Base-by-base conservation (phyloP, 2,113 vertebrate species). In the Platycercus adscitus region DNA sequence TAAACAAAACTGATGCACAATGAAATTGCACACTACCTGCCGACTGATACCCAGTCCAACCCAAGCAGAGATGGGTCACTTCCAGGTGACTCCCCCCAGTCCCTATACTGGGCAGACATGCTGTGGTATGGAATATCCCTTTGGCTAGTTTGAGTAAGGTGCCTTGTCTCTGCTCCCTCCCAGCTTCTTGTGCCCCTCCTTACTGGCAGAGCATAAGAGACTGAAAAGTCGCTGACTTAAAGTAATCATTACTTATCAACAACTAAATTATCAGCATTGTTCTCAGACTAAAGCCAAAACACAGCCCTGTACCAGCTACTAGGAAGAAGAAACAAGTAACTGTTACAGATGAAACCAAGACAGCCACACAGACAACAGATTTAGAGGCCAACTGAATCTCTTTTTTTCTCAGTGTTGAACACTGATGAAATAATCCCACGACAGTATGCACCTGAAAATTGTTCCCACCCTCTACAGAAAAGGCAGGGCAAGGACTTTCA, bases 391-490 rank as follows among this genome's bases (percentile, higher is more conserved):
- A 37, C 5, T 43, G 7, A 70, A 46, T 24, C 49, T 63, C 23
- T 41, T 86, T 86, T 86, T 49, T 61, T 64, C 43, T 55, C 12
- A 0, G 0, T 19, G 14, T 7, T 47, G 37, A 52, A 69, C 26
- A 33, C 11, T 9, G 21, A n/a, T 73, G 4, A 82, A 75, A 73
- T 47, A 16, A 75, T 43, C 25, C 33, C 12, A 20, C 8, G 14
- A 55, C 7, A 83, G 7, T n/a, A 46, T 35, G 17, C 17, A 65
- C 11, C 10, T 15, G 23, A 47, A 65, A 69, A 71, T 11, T 70
- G 7, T 15, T 75, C 55, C 41, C 14, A 43, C 10, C 28, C 0
- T 0, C 31, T 24, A 26, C 3, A 28, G 28, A 79, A 63, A 17
- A 50, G 33, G 49, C 7, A 58, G 14, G 23, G 10, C 8, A 86